Evolutionary conservation across 64 coral and sea anemone genomes (phyloP).

Genomic region (Actinia tenebrosa): DNA sequence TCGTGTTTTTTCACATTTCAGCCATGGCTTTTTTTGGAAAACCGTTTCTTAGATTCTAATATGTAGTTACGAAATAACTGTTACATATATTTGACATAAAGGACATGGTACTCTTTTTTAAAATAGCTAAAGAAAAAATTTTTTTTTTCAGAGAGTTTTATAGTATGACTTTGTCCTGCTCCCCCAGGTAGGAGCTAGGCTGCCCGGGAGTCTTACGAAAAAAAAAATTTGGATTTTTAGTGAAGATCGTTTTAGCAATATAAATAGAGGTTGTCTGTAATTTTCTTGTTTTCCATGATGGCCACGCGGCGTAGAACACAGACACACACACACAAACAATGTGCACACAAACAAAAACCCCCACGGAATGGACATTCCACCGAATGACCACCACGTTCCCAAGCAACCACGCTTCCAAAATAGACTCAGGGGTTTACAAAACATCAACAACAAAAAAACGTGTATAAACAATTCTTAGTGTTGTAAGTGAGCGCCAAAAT

Average conservation of each 20-base stretch:
- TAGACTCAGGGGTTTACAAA: neutral
- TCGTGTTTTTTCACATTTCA: neutral
- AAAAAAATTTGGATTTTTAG: too few relatives aligned
- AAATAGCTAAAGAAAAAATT: neutral
- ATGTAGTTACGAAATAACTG: neutral
- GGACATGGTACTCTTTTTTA: neutral
- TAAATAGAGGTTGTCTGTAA: neutral
- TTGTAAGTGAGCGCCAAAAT: neutral
- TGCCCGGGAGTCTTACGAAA: neutral
- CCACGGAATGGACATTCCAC: slow-evolving; percentile 3
- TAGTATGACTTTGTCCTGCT: too few relatives aligned
- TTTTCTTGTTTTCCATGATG: neutral
- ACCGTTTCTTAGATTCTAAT: neutral
- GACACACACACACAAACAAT: neutral
- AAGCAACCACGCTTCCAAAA: neutral
- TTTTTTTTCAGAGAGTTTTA: too few relatives aligned
- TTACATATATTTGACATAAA: neutral
- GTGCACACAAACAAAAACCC: neutral
- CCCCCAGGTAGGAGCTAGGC: neutral
- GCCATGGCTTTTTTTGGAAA: neutral
- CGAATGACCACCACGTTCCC: neutral
- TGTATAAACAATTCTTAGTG: neutral
- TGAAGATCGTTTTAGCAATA: too few relatives aligned
- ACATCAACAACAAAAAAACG: neutral
- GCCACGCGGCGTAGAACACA: neutral